These are phyloP conservation scores for Thereva nobilitata DNA, from an alignment of 2,888 invertebrate species.

Conservation along the genomic window DNA sequence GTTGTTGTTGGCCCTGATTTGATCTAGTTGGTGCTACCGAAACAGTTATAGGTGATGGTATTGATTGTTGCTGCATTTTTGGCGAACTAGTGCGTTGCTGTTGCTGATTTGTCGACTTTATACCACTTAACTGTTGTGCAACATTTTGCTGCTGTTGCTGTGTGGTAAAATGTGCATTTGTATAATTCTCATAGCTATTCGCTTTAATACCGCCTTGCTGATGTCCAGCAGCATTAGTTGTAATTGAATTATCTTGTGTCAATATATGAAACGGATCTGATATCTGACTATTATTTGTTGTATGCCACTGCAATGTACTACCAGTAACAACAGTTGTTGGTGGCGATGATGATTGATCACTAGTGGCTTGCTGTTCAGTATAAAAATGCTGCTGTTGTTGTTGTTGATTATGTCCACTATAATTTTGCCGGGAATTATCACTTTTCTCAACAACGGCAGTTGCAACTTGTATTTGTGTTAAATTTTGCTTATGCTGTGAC, in stretches of 20 bases:
- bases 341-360: constrained; percentile 56
- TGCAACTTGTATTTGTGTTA: constrained; percentile 58
- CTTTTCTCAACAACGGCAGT: constrained; percentile 64
- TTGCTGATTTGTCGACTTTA: constrained; percentile 59
- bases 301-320: constrained; percentile 72
- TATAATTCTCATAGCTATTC: constrained; percentile 3
- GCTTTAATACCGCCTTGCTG: constrained; percentile 50
- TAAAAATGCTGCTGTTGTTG: constrained; percentile 56
- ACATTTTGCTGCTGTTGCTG: constrained; percentile 63
- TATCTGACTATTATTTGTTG: constrained; percentile 50
- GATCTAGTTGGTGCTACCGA: constrained; percentile 15
- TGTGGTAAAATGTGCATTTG: constrained; percentile 49
- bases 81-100: constrained; percentile 62
- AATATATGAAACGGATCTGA: constrained; percentile 70
- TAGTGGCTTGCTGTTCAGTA: constrained; percentile 56
- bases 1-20: constrained; percentile 2
- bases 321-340: constrained; percentile 56
- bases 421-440: constrained; percentile 66
- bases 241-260: constrained; percentile 74
- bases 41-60: constrained; percentile 24
- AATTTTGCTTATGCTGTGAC: constrained; percentile 71
- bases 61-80: constrained; percentile 56
- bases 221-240: constrained; percentile 46
- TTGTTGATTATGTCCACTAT: constrained; percentile 60
- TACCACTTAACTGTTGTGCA: constrained; percentile 63